phyloP scores from a whole-genome alignment of 2,113 vertebrate genomes.

The Paramormyrops kingsleyae region DNA sequence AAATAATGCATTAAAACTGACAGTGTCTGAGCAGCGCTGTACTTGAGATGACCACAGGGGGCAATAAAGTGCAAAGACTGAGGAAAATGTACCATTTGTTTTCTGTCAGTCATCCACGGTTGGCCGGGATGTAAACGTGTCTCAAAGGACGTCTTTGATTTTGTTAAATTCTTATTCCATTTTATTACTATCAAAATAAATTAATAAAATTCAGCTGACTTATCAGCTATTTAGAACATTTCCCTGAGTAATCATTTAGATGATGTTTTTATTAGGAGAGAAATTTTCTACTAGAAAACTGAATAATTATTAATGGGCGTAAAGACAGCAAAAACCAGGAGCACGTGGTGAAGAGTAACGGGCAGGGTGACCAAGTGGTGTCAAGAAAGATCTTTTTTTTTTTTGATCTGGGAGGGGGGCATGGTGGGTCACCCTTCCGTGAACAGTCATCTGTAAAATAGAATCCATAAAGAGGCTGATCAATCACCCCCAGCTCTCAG shows the following conservation, averaged over 20 bases:
- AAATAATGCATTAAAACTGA: not conserved
- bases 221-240: not conserved
- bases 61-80: not conserved
- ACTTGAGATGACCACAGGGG: not conserved
- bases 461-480: not conserved
- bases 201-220: not conserved
- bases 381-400: not conserved
- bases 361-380: not conserved
- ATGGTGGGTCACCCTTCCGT: not conserved
- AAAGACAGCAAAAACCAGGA: not conserved
- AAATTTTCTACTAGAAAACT: not conserved
- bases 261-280: not conserved
- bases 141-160: not conserved
- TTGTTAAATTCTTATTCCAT: not conserved
- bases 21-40: not conserved
- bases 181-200: not conserved
- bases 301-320: not conserved
- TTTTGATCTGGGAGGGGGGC: not conserved
- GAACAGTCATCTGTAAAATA: slow-evolving; percentile 8
- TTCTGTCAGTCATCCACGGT: not conserved
- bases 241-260: not conserved
- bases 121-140: not conserved
- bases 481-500: not conserved
- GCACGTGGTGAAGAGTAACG: not conserved
- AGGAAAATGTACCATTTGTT: not conserved